Percentiles rank a stretch among this genome's conserved stretches.
These are phyloP conservation scores for Nasalis larvatus DNA, from an alignment of 2,113 vertebrate species.

Conservation along the genomic window DNA sequence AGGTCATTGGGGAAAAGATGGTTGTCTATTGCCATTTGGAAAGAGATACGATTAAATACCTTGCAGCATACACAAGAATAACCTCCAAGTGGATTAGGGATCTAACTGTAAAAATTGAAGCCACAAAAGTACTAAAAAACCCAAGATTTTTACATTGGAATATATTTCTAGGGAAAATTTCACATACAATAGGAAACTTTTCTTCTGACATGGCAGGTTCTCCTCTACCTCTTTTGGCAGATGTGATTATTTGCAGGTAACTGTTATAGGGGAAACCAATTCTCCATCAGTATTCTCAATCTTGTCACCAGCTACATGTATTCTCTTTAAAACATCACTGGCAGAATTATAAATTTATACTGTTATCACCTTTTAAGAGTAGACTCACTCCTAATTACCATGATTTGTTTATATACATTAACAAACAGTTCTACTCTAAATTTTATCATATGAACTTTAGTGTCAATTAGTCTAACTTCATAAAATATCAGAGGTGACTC, in stretches of 20 bases:
- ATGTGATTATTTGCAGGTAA: background rate
- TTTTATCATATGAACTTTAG: background rate
- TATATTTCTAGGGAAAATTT: slow-evolving; percentile 31
- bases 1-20: background rate
- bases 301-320: background rate
- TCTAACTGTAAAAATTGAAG: slow-evolving; percentile 26
- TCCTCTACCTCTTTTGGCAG: background rate
- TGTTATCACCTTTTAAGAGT: slow-evolving; percentile 17
- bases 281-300: background rate
- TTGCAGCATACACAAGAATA: slow-evolving; percentile 9
- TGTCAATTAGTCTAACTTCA: background rate
- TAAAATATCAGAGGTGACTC: slow-evolving; percentile 18
- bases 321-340: slow-evolving; percentile 1
- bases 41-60: background rate
- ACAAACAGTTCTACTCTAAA: background rate
- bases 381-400: background rate
- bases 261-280: background rate
- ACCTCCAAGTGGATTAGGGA: background rate
- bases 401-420: background rate
- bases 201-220: background rate
- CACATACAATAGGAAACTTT: background rate
- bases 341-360: background rate
- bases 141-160: background rate
- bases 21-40: background rate
- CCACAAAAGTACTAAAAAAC: background rate